Evolutionary conservation across 1,140 invertebrate genomes (phyloP).

Genomic region (Forficula auricularia): DNA sequence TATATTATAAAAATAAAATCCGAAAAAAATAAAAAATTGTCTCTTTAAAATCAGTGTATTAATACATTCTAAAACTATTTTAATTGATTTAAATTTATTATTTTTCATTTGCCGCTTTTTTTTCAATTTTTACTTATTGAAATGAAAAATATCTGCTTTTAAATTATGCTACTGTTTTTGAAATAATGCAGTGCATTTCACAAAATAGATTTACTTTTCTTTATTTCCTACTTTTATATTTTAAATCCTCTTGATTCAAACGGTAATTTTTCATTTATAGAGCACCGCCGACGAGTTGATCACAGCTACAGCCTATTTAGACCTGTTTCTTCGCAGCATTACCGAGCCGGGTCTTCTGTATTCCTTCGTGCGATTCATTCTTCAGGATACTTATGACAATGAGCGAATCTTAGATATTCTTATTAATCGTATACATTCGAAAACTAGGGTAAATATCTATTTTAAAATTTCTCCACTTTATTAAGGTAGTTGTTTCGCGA

Average conservation of each 20-base stretch:
- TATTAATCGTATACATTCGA: slow-evolving; percentile 51
- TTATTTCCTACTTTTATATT: slow-evolving; percentile 6
- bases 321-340: slow-evolving; percentile 70
- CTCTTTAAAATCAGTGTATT: no score
- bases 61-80: no score
- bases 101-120: no score
- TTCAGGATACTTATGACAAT: slow-evolving; percentile 70
- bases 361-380: slow-evolving; percentile 67
- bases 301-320: slow-evolving; percentile 79
- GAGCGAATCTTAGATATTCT: slow-evolving; percentile 58
- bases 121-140: no score
- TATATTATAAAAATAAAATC: no score
- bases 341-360: slow-evolving; percentile 67
- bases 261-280: slow-evolving; percentile 23
- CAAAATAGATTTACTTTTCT: slow-evolving; percentile 1
- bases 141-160: no score
- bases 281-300: slow-evolving; percentile 70
- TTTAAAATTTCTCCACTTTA: no score
- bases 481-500: no score
- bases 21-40: no score
- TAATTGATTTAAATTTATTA: no score
- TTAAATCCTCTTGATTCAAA: slow-evolving; percentile 3
- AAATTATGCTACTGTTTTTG: no score
- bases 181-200: no score
- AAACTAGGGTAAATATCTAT: slow-evolving; percentile 42